phyloP scores from a whole-genome alignment of 2,888 invertebrate genomes.

The Cosmia pyralina region DNA sequence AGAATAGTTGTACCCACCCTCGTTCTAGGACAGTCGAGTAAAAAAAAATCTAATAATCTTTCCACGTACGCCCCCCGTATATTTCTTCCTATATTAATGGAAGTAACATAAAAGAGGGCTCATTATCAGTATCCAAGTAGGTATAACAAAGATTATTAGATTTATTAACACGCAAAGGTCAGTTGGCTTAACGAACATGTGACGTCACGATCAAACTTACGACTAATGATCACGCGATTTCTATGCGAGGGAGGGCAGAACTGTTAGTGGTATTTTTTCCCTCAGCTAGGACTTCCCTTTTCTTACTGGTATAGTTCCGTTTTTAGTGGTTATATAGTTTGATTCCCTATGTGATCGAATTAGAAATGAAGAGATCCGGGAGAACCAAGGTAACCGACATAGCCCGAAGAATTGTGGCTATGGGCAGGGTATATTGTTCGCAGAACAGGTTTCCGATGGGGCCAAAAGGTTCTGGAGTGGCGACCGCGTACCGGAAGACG shows the following conservation, averaged over 20 bases:
- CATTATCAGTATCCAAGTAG: constrained; percentile 40
- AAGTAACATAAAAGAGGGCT: constrained; percentile 28
- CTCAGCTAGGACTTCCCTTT: not conserved
- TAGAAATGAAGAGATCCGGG: no score
- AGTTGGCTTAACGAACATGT: constrained; percentile 55
- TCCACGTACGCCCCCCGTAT: not conserved
- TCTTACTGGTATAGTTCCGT: not conserved
- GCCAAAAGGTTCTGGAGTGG: no score
- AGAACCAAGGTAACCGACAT: no score
- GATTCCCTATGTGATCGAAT: no score
- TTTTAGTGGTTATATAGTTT: not conserved
- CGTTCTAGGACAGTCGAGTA: no score
- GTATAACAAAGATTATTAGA: constrained; percentile 51
- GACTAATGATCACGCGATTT: constrained; percentile 47
- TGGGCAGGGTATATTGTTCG: no score
- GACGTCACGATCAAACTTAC: constrained; percentile 39
- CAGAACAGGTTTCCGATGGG: no score
- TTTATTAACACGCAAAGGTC: constrained; percentile 59
- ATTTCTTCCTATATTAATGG: constrained; percentile 11
- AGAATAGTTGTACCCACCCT: not conserved
- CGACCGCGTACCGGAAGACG: no score
- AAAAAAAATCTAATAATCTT: not conserved
- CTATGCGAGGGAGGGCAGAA: constrained; percentile 1
- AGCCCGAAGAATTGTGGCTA: no score
- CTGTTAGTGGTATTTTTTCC: not conserved